These are phyloP conservation scores for Buceros bicornis DNA, from an alignment of 2,797 vertebrate genomes.

Conservation along the genomic window DNA sequence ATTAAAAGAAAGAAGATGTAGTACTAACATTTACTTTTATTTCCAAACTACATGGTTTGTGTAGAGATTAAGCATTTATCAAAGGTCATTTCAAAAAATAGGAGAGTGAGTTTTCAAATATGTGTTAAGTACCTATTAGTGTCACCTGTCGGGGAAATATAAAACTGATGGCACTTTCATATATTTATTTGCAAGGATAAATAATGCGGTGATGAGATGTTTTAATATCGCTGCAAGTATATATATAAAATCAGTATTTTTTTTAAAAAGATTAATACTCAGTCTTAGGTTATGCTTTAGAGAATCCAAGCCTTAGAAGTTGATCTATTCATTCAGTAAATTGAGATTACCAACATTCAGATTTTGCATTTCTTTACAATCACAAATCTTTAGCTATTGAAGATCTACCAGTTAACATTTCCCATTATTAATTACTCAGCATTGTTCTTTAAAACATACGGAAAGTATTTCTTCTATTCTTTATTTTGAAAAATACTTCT, in stretches of 20 bases:
- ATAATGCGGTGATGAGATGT: not conserved
- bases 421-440: not conserved
- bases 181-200: not conserved
- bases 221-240: not conserved
- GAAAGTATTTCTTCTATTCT: not conserved
- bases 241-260: not conserved
- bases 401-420: not conserved
- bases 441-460: not conserved
- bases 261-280: not conserved
- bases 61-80: not conserved
- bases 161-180: not conserved
- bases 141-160: not conserved
- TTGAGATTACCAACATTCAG: not conserved
- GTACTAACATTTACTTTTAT: not conserved
- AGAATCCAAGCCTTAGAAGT: not conserved
- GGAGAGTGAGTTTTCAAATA: not conserved
- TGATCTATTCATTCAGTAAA: not conserved
- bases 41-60: not conserved
- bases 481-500: not conserved
- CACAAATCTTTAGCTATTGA: not conserved
- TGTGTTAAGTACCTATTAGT: not conserved
- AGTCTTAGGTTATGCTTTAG: fast-evolving
- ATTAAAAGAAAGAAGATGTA: not conserved
- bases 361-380: not conserved
- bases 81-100: not conserved